Evolutionary conservation across 2,797 vertebrate species (phyloP).

Genomic region (Ctenochaetus hawaiiensis): DNA sequence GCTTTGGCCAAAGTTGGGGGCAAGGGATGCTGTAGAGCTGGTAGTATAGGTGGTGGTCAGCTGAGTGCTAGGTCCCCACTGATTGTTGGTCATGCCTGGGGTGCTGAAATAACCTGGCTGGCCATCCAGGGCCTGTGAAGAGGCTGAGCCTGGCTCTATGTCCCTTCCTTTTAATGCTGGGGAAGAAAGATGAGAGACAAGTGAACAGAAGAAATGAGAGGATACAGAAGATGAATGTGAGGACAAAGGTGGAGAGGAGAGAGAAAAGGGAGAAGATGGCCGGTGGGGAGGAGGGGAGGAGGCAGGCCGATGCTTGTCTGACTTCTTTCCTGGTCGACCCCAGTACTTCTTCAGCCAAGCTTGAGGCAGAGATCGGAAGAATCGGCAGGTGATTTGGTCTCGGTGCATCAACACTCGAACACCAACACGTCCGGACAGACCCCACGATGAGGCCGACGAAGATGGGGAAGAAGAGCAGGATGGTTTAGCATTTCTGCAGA

Average conservation of each 20-base stretch:
- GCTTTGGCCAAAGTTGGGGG: constrained; percentile 64
- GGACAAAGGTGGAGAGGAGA: constrained; percentile 46
- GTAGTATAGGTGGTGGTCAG: constrained; percentile 65
- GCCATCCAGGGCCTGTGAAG: constrained; percentile 85
- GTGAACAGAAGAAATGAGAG: constrained; percentile 33
- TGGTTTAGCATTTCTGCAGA: constrained; percentile 9
- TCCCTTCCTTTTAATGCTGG: constrained; percentile 87
- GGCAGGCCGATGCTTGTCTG: neutral
- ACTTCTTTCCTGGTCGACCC: neutral
- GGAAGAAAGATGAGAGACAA: constrained; percentile 70
- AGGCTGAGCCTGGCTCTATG: constrained; percentile 56
- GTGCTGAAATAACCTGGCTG: constrained; percentile 79
- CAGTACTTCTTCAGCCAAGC: constrained; percentile 78
- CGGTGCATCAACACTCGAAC: constrained; percentile 83
- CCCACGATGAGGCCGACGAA: constrained; percentile 41
- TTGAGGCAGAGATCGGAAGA: constrained; percentile 82
- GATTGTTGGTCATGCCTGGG: constrained; percentile 93
- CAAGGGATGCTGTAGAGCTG: constrained; percentile 64
- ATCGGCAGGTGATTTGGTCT: constrained; percentile 86
- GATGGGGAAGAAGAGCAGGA: constrained; percentile 25
- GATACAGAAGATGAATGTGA: constrained; percentile 41
- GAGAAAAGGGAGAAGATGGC: constrained; percentile 46
- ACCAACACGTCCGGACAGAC: constrained; percentile 58
- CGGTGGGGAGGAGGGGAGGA: constrained; percentile 3
- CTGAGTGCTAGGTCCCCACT: constrained; percentile 85